phyloP scores from a whole-genome alignment of 2,888 invertebrate species.

The Acholoe squamosa region DNA sequence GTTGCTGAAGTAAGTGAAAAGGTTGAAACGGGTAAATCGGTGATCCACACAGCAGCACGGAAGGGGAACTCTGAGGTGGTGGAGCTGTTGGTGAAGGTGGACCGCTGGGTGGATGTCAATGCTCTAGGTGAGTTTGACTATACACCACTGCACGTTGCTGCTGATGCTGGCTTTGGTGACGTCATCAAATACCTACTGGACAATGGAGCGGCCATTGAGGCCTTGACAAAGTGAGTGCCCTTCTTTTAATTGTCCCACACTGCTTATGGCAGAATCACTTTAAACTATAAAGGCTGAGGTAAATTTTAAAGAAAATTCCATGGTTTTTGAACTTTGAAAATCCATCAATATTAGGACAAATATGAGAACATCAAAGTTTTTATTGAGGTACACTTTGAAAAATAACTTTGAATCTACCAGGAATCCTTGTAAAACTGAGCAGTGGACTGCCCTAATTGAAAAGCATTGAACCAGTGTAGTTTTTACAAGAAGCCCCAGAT shows the following conservation, averaged over 20 bases:
- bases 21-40: constrained; percentile 3
- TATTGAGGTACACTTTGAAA: too few relatives aligned
- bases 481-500: too few relatives aligned
- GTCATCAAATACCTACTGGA: constrained; percentile 4
- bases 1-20: neutral
- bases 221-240: constrained; percentile 38
- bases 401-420: too few relatives aligned
- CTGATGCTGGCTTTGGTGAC: constrained; percentile 17
- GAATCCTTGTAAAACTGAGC: too few relatives aligned
- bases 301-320: too few relatives aligned
- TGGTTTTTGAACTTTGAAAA: too few relatives aligned
- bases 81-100: neutral
- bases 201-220: constrained; percentile 6
- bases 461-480: too few relatives aligned
- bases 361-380: too few relatives aligned
- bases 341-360: too few relatives aligned
- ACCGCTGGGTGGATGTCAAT: constrained; percentile 27
- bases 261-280: too few relatives aligned
- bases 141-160: constrained; percentile 39
- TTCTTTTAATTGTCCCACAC: neutral
- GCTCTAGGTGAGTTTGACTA: constrained; percentile 30
- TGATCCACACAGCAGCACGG: constrained; percentile 35
- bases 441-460: too few relatives aligned
- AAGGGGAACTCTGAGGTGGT: neutral
- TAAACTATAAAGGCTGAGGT: too few relatives aligned